Percentiles rank a stretch among this genome's conserved stretches.
These are phyloP conservation scores for Loxodonta africana DNA, from an alignment of 2,113 vertebrate species.

Conservation along the genomic window DNA sequence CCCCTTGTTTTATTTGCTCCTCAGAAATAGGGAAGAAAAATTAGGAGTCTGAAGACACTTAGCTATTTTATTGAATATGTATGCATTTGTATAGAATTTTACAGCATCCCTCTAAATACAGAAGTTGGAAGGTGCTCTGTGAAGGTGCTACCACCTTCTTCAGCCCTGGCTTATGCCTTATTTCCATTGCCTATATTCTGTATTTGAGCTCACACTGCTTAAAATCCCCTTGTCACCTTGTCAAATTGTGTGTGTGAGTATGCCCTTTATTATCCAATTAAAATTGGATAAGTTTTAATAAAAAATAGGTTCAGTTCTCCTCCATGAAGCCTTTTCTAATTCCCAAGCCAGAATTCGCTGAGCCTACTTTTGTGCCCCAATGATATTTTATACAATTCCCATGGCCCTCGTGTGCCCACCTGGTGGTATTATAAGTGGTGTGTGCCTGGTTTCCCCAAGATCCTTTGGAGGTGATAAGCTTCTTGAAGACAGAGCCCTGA, in stretches of 20 bases:
- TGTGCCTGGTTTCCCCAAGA: not conserved
- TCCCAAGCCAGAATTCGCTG: not conserved
- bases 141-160: not conserved
- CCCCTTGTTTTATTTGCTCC: not conserved
- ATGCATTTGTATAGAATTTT: not conserved
- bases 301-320: not conserved
- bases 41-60: not conserved
- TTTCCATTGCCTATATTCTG: not conserved
- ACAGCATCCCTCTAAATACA: not conserved
- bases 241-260: not conserved
- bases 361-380: not conserved
- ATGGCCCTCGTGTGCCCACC: not conserved
- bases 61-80: not conserved
- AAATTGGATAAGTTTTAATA: not conserved
- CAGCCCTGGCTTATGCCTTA: not conserved
- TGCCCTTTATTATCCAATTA: not conserved
- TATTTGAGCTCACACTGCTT: not conserved
- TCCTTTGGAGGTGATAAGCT: not conserved
- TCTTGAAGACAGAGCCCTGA: not conserved
- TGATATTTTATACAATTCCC: not conserved
- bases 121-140: not conserved
- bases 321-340: not conserved
- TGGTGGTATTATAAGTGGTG: not conserved
- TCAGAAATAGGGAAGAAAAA: not conserved
- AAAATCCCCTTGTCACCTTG: slow-evolving; percentile 11